Evolutionary conservation across 2,888 invertebrate species (phyloP).

Genomic region (Platerodrilus igneus): DNA sequence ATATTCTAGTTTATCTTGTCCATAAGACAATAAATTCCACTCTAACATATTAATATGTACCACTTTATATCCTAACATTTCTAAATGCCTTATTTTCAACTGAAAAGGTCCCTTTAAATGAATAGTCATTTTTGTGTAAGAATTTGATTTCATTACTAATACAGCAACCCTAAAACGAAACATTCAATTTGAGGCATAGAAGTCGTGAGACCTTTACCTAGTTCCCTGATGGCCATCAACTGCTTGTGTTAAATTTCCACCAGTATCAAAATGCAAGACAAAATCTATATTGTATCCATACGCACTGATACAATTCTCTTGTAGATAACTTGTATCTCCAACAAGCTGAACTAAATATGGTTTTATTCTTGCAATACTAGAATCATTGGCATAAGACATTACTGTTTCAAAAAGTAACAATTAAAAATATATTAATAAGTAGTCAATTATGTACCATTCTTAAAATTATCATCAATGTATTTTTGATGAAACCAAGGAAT

Average conservation of each 20-base stretch:
- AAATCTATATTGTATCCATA: constrained; percentile 50
- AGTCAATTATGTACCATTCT: too few relatives aligned
- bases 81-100: constrained; percentile 56
- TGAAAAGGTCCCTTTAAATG: constrained; percentile 52
- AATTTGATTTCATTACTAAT: constrained; percentile 47
- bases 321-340: constrained; percentile 32
- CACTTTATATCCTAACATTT: constrained; percentile 60
- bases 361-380: too few relatives aligned
- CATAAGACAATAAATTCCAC: constrained; percentile 56
- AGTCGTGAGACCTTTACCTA: constrained; percentile 13
- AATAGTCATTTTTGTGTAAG: constrained; percentile 49
- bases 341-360: constrained; percentile 37
- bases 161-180: constrained; percentile 48
- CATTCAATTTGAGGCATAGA: neutral
- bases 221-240: constrained; percentile 3
- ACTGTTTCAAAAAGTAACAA: too few relatives aligned
- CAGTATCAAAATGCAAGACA: constrained; percentile 35
- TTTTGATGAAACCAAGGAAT: constrained; percentile 65
- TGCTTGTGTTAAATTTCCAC: constrained; percentile 11
- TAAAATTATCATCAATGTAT: constrained; percentile 50
- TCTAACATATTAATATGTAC: constrained; percentile 50
- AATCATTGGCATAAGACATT: too few relatives aligned
- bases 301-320: constrained; percentile 42
- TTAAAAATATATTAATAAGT: too few relatives aligned
- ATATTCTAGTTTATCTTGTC: constrained; percentile 50